Percentiles rank a stretch among this genome's conserved stretches.
Evolutionary conservation across 2,888 invertebrate species (phyloP).

Genomic region (Clostera curtula): DNA sequence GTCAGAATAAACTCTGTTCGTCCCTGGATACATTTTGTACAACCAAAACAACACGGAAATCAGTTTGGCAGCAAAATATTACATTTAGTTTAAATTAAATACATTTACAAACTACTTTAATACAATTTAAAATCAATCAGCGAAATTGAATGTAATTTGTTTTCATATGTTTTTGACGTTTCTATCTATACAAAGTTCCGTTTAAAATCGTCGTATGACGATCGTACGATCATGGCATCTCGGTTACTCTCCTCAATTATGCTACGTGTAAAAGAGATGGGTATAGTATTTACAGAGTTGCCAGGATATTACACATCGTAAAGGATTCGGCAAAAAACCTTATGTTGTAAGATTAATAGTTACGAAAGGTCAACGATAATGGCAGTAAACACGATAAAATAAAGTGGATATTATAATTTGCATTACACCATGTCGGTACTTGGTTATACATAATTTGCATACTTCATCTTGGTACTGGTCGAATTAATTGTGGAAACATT

Average conservation of each 20-base stretch:
- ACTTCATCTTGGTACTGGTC: too few relatives aligned
- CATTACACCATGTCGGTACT: too few relatives aligned
- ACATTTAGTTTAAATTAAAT: slow-evolving; percentile 20
- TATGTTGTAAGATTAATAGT: slow-evolving; percentile 23
- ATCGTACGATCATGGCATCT: slow-evolving; percentile 61
- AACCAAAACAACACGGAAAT: slow-evolving; percentile 20
- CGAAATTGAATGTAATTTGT: too few relatives aligned
- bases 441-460: too few relatives aligned
- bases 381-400: too few relatives aligned
- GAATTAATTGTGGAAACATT: too few relatives aligned
- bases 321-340: slow-evolving; percentile 20
- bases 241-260: slow-evolving; percentile 22
- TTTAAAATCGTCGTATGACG: slow-evolving; percentile 43
- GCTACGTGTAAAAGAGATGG: slow-evolving; percentile 28
- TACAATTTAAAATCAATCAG: too few relatives aligned
- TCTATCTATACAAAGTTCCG: slow-evolving; percentile 27
- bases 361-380: slow-evolving; percentile 26
- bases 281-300: slow-evolving; percentile 27
- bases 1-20: slow-evolving; percentile 63
- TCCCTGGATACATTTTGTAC: slow-evolving; percentile 48
- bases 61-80: slow-evolving; percentile 28
- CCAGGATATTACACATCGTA: slow-evolving; percentile 35
- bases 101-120: slow-evolving; percentile 21
- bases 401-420: too few relatives aligned
- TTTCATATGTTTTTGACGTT: slow-evolving; percentile 51